Evolutionary conservation across 2,888 invertebrate species (phyloP).

Genomic region (Pheosia gnoma): DNA sequence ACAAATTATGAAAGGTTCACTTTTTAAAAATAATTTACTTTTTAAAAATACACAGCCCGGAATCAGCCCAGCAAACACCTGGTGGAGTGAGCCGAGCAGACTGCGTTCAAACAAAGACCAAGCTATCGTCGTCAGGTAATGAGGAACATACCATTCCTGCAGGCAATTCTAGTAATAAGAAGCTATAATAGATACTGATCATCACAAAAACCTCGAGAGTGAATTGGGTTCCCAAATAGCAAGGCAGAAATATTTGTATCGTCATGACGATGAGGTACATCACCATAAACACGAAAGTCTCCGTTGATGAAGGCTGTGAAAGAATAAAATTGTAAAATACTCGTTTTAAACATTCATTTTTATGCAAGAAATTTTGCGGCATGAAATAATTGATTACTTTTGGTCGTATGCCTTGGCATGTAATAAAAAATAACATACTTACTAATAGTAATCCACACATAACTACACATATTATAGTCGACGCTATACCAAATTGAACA

Average conservation of each 20-base stretch:
- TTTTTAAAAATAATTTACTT: too few species aligned
- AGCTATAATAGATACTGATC: neutral
- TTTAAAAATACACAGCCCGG: too few species aligned
- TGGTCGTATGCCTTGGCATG: too few species aligned
- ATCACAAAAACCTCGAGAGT: constrained; percentile 46
- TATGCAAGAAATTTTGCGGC: too few species aligned
- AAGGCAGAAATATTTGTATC: constrained; percentile 57
- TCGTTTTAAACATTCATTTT: too few species aligned
- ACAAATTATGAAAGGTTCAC: too few species aligned
- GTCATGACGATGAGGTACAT: constrained; percentile 53
- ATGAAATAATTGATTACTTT: too few species aligned
- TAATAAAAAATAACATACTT: constrained; percentile 22
- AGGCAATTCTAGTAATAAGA: neutral
- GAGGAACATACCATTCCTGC: too few species aligned
- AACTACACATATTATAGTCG: constrained; percentile 62
- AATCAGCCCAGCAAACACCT: too few species aligned
- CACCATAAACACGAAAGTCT: constrained; percentile 48
- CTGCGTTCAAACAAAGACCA: too few species aligned
- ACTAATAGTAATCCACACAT: constrained; percentile 61
- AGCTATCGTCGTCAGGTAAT: too few species aligned
- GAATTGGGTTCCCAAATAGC: constrained; percentile 59
- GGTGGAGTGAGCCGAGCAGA: too few species aligned
- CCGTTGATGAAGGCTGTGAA: constrained; percentile 52
- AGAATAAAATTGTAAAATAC: neutral
- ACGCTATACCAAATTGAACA: constrained; percentile 59